Percentiles rank a stretch among this genome's conserved stretches.
Evolutionary conservation across 2,888 invertebrate genomes (phyloP).

Genomic region (Cephus runcator): DNA sequence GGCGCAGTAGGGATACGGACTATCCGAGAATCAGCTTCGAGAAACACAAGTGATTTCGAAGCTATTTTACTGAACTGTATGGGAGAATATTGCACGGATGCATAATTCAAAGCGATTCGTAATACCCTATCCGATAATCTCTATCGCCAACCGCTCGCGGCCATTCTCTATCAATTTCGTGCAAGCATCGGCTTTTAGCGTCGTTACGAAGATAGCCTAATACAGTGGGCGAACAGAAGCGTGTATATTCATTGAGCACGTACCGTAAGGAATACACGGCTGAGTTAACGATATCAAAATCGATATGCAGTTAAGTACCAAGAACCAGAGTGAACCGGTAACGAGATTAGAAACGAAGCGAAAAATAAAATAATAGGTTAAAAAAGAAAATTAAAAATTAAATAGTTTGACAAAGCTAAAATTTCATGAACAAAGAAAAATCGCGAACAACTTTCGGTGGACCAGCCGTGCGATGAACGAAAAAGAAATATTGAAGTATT

Average conservation of each 20-base stretch:
- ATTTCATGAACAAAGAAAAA: neutral
- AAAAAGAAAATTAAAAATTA: neutral
- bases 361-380: too few species aligned
- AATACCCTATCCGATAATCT: neutral
- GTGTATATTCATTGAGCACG: neutral
- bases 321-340: neutral
- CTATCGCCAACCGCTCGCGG: neutral
- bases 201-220: neutral
- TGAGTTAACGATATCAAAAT: neutral
- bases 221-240: neutral
- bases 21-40: too few species aligned
- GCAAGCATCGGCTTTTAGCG: neutral
- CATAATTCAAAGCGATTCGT: neutral
- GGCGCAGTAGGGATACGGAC: neutral
- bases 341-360: neutral
- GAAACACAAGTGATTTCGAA: neutral
- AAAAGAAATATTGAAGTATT: constrained; percentile 41
- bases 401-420: neutral
- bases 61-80: neutral
- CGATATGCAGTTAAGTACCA: neutral
- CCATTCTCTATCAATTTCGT: neutral
- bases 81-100: neutral
- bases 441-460: neutral
- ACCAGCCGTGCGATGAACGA: neutral
- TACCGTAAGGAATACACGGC: neutral